Base-by-base conservation (phyloP, 2,888 invertebrate genomes). In the Exephanes ischioxanthus region DNA sequence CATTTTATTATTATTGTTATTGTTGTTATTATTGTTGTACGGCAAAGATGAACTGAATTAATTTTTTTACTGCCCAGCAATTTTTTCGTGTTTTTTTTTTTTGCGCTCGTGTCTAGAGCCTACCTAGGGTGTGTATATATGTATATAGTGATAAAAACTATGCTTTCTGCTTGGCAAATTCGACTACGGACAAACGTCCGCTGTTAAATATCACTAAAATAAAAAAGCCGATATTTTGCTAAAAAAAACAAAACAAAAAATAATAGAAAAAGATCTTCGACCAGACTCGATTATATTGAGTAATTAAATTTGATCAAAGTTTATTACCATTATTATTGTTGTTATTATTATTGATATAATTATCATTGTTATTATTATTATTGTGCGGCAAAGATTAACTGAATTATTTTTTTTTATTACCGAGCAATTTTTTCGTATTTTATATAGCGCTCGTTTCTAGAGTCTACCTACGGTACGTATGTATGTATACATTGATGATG, bases 121-220 rank as follows among this genome's bases (percentile, higher is more conserved):
- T 6, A 37, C 7, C 7, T 37, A 37, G 2, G 1, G 37, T 9
- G 1, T 37, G 7, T 37, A 37, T 9, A 37, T 9, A 9, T 37
- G 2, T 37, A 37, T 9, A 9, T 37, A 9, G 37, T 2, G 37
- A 37, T 9, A 37, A 1, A 37, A 37, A 2, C 37, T 37, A 63
- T 67, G 37, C 63, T 68, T 37, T 48, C 33, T 48, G 58, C 48
- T 55, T 19, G n/a, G n/a, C 16, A 51, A 51, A 70, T 51, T 14
- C 33, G 11, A 1, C 37, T 33, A n/a, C 14, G 45, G 14, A 14
- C n/a, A n/a, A 37, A 55, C 11, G 19, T 6, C 30, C 19, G 0
- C 3, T 45, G 16, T n/a, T 9, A 0, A 45, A 73, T 61, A 0
- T 73, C 6, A 0, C 41, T 0, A 41, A 41, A 9, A 7, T 14